phyloP scores from a whole-genome alignment of 2,113 vertebrate genomes.

The Euleptes europaea region DNA sequence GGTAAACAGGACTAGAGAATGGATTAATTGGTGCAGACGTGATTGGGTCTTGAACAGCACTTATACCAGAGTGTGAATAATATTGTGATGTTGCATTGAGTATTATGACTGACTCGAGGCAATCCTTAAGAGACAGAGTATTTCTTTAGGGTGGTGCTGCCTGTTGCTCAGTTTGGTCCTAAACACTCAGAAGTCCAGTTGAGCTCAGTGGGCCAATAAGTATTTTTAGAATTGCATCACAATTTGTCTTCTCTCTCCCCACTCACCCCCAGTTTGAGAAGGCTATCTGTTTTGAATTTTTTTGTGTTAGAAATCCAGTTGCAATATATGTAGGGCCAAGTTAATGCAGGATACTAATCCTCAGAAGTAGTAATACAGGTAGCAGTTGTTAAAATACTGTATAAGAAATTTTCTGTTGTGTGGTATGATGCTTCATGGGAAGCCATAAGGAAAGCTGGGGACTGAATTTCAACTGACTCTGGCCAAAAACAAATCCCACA shows the following conservation, averaged over 20 bases:
- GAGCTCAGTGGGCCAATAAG: neutral
- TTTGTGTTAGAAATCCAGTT: neutral
- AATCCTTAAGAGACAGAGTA: neutral
- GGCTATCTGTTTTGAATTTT: neutral
- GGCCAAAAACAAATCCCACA: neutral
- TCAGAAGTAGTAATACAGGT: neutral
- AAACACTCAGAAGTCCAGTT: neutral
- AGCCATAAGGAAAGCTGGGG: neutral
- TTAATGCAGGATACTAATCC: neutral
- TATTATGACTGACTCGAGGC: too few species aligned
- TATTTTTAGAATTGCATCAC: neutral
- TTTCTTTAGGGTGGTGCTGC: neutral
- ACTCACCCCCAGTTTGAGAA: neutral
- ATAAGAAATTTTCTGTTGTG: neutral
- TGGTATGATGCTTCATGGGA: neutral
- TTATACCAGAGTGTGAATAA: neutral
- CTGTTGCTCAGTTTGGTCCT: neutral
- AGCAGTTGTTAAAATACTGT: neutral
- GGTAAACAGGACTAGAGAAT: too few species aligned
- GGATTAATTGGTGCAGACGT: too few species aligned
- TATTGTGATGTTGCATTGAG: neutral
- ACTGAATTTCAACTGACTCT: neutral
- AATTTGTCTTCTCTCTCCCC: too few species aligned
- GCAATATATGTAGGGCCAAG: neutral
- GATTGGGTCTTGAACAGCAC: too few species aligned